A percentile compares a stretch with the other conserved stretches of the same genome.
These are phyloP conservation scores for Hydropotes inermis DNA, from an alignment of 2,113 vertebrate genomes.

Conservation along the genomic window DNA sequence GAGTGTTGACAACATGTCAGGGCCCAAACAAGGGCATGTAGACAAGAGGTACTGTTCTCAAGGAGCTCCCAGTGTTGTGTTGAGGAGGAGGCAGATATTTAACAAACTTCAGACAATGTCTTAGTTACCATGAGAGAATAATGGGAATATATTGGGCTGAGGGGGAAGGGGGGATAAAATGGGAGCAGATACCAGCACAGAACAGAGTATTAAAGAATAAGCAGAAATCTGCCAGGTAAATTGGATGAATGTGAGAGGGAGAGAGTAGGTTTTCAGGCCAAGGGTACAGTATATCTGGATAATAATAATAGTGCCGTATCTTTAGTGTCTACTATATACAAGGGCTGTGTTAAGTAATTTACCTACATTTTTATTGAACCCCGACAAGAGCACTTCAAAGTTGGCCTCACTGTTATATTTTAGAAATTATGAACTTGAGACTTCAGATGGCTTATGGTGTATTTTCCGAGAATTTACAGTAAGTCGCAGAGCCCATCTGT, in stretches of 20 bases:
- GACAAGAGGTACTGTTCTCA: neutral
- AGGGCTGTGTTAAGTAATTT: neutral
- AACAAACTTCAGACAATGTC: neutral
- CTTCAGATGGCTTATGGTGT: neutral
- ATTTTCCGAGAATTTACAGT: neutral
- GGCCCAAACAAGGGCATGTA: neutral
- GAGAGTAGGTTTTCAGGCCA: neutral
- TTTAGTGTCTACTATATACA: neutral
- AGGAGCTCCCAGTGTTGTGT: neutral
- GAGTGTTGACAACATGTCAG: neutral
- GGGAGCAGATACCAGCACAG: neutral
- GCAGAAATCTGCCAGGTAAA: neutral
- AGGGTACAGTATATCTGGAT: neutral
- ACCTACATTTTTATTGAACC: neutral
- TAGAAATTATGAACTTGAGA: neutral
- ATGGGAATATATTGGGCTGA: neutral
- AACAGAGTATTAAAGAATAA: neutral
- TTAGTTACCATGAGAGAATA: neutral
- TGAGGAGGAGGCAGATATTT: neutral
- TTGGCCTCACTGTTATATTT: neutral
- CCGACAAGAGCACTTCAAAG: neutral
- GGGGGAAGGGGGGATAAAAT: neutral
- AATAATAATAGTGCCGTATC: neutral
- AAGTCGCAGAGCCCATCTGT: slow-evolving; percentile 6
- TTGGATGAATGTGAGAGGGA: neutral